These are phyloP conservation scores for Panthera uncia DNA, from an alignment of 2,113 vertebrate genomes.

Conservation along the genomic window DNA sequence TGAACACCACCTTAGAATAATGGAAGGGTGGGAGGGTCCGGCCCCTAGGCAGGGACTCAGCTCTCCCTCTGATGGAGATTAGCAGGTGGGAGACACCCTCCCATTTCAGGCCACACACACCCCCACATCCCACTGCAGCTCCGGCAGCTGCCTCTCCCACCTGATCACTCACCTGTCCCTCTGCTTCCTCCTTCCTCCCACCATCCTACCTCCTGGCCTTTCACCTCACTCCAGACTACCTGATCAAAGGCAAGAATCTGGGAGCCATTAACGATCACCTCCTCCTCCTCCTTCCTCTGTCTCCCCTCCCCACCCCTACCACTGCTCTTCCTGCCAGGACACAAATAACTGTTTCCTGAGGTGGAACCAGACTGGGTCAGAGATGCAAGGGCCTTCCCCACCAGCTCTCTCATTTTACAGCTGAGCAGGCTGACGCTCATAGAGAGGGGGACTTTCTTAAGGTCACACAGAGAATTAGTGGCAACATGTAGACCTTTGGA, in stretches of 20 bases:
- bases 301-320: neutral
- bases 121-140: neutral
- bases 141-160: neutral
- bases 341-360: slow-evolving; percentile 45
- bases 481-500: neutral
- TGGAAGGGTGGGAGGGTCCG: neutral
- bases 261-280: slow-evolving; percentile 54
- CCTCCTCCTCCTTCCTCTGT: neutral
- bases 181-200: slow-evolving; percentile 59
- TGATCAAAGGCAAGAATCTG: slow-evolving; percentile 74
- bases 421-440: neutral
- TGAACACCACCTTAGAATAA: neutral
- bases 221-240: slow-evolving; percentile 70
- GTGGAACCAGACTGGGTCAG: neutral
- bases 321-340: slow-evolving; percentile 46
- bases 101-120: neutral
- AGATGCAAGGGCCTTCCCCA: neutral
- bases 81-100: neutral
- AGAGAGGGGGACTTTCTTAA: neutral
- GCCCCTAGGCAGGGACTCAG: neutral
- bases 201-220: slow-evolving; percentile 48
- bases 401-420: neutral
- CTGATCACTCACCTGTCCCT: slow-evolving; percentile 42
- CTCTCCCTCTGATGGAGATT: neutral
- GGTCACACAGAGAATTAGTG: neutral